These are phyloP conservation scores for Acanthurus lineatus DNA, from an alignment of 2,797 vertebrate species.

Conservation along the genomic window DNA sequence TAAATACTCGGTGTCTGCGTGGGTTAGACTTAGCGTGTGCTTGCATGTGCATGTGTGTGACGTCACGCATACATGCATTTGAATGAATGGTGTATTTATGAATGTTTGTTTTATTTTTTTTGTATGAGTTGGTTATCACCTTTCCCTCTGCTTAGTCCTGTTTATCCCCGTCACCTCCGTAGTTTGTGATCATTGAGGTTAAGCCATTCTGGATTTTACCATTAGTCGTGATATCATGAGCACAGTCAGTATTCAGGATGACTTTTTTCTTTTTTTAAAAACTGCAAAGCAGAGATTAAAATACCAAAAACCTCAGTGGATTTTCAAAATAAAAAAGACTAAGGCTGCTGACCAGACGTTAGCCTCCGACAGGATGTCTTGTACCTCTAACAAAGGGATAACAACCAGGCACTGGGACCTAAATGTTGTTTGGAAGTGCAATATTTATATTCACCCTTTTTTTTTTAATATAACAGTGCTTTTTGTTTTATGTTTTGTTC, in stretches of 20 bases:
- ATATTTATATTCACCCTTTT: conserved; percentile 83
- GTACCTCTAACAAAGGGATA: conserved; percentile 71
- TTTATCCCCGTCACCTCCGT: conserved; percentile 51
- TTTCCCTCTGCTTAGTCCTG: conserved; percentile 66
- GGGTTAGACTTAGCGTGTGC: conserved; percentile 42
- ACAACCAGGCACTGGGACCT: conserved; percentile 76
- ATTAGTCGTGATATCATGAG: conserved; percentile 24
- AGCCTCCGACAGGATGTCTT: conserved; percentile 44
- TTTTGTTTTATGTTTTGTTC: conserved; percentile 60
- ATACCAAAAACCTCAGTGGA: conserved; percentile 51
- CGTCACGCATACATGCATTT: conserved; percentile 46
- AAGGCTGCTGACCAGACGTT: conserved; percentile 42
- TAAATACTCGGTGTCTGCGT: conserved; percentile 72
- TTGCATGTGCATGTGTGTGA: conserved; percentile 48
- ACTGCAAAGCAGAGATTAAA: conserved; percentile 14
- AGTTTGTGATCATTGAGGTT: conserved; percentile 48
- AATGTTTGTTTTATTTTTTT: conserved; percentile 56
- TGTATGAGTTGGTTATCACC: conserved; percentile 57
- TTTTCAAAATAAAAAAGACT: conserved; percentile 9
- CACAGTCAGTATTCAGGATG: conserved; percentile 15
- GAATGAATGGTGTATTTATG: conserved; percentile 80
- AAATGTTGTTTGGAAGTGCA: conserved; percentile 86
- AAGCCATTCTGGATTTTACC: conserved; percentile 29
- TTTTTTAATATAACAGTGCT: conserved; percentile 66
- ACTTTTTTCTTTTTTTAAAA: neutral